Evolutionary conservation across 2,888 invertebrate genomes (phyloP).

Genomic region (Noctua fimbriata): DNA sequence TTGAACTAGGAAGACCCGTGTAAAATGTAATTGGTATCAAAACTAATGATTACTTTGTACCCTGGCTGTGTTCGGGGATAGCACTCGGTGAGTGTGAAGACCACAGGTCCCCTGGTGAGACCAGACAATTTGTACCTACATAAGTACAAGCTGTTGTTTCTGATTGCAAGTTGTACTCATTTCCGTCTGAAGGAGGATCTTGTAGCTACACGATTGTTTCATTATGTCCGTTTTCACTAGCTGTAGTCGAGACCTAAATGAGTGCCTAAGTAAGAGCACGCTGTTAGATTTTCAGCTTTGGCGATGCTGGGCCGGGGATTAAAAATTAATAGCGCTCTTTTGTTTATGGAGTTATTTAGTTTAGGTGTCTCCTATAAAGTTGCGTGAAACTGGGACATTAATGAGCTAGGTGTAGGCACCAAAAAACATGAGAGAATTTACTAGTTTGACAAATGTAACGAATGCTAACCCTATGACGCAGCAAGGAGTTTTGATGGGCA

Average conservation of each 20-base stretch:
- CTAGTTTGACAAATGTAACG: neutral
- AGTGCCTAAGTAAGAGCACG: neutral
- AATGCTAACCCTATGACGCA: conserved; percentile 33
- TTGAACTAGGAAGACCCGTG: conserved; percentile 32
- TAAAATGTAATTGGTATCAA: conserved; percentile 17
- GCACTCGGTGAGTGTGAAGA: conserved; percentile 4
- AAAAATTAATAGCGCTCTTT: neutral
- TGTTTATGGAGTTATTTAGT: neutral
- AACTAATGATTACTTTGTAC: conserved; percentile 36
- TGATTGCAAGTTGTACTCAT: conserved; percentile 14
- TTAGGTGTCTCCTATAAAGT: neutral
- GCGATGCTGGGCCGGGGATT: neutral
- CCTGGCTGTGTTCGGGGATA: conserved; percentile 2
- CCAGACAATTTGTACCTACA: neutral
- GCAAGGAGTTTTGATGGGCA: conserved; percentile 44
- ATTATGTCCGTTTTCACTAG: neutral
- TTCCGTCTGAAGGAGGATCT: neutral
- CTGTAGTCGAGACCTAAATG: neutral
- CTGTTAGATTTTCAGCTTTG: neutral
- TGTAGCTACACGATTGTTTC: neutral
- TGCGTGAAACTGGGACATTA: neutral
- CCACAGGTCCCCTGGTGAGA: conserved; percentile 34
- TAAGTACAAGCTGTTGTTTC: neutral
- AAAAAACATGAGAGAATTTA: neutral
- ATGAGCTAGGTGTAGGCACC: neutral